A percentile compares a stretch with the other conserved stretches of the same genome.
These are phyloP conservation scores for Euglossa dilemma DNA, from an alignment of 1,140 invertebrate species.

Conservation along the genomic window DNA sequence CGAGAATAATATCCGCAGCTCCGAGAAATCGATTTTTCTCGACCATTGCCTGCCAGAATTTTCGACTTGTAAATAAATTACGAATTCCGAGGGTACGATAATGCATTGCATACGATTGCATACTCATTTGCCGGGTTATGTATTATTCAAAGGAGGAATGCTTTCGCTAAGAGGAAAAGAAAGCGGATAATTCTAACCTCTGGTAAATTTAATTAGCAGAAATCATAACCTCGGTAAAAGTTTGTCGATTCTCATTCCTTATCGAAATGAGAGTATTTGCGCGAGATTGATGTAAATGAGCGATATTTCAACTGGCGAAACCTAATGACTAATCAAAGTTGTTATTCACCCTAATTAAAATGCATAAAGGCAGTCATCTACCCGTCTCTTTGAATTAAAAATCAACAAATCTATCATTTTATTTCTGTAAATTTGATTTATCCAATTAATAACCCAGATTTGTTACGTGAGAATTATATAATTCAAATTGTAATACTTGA, in stretches of 20 bases:
- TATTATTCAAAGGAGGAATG: not conserved
- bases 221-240: not conserved
- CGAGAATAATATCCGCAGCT: not conserved
- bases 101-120: not conserved
- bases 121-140: not conserved
- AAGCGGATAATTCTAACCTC: not conserved
- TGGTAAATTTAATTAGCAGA: slow-evolving; percentile 4
- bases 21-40: too few relatives aligned
- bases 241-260: not conserved
- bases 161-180: not conserved
- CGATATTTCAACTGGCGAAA: not conserved
- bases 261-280: not conserved
- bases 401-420: not conserved
- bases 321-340: not conserved
- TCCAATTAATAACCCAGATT: not conserved
- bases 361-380: not conserved
- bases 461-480: too few relatives aligned
- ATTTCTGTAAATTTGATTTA: not conserved
- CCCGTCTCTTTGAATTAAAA: not conserved
- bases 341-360: not conserved
- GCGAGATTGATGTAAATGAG: not conserved
- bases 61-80: not conserved
- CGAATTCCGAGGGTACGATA: not conserved
- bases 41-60: not conserved
- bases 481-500: too few relatives aligned